Evolutionary conservation across 2,888 invertebrate species (phyloP).

Genomic region (Acleris laterana): DNA sequence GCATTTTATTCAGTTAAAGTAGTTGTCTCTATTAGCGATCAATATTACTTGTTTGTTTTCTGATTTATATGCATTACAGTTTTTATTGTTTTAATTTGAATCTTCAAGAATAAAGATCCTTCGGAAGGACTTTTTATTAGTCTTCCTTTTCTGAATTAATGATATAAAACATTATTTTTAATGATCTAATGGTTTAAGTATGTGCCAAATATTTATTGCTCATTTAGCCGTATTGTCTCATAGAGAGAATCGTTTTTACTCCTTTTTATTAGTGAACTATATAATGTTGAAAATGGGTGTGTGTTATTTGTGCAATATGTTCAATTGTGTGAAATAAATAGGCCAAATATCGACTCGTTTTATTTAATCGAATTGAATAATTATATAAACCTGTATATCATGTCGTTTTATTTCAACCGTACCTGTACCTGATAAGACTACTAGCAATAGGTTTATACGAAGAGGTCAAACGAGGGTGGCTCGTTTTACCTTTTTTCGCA

Average conservation of each 20-base stretch:
- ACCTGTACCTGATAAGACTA: neutral
- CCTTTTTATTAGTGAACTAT: conserved; percentile 33
- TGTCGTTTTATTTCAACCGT: conserved; percentile 45
- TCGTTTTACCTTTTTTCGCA: conserved; percentile 18
- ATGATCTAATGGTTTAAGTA: conserved; percentile 16
- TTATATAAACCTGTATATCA: conserved; percentile 33
- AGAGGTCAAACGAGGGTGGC: conserved; percentile 16
- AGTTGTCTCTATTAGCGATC: no score
- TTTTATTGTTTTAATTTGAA: neutral
- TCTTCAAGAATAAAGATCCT: neutral
- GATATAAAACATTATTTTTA: neutral
- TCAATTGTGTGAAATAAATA: conserved; percentile 39
- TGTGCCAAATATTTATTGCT: conserved; percentile 40
- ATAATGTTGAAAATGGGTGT: conserved; percentile 30
- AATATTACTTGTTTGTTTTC: neutral
- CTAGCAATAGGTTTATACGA: neutral
- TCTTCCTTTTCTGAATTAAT: conserved; percentile 14
- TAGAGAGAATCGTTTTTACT: conserved; percentile 32
- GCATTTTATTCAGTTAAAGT: neutral
- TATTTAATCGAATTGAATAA: conserved; percentile 25
- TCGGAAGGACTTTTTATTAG: conserved; percentile 10
- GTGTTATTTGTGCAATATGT: conserved; percentile 36
- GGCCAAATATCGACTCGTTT: conserved; percentile 36
- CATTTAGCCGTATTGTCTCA: conserved; percentile 38
- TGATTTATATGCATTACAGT: neutral